phyloP scores from a whole-genome alignment of 1,140 invertebrate species.

The Neodiprion fabricii region DNA sequence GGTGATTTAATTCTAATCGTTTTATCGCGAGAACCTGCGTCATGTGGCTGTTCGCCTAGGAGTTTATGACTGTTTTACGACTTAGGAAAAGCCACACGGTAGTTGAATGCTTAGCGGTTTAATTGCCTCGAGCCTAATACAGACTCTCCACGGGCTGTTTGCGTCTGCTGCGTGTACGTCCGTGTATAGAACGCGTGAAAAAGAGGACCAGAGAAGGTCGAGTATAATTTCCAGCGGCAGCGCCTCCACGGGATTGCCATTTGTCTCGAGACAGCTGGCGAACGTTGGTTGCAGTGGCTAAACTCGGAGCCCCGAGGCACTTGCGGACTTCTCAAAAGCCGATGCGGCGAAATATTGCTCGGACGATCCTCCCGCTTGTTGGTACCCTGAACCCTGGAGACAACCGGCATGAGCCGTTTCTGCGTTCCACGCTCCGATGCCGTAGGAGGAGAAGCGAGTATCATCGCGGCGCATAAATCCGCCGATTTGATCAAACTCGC shows the following conservation, averaged over 20 bases:
- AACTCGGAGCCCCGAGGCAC: conserved; percentile 26
- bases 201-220: conserved; percentile 17
- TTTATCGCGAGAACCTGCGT: not conserved
- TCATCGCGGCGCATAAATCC: conserved; percentile 5
- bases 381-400: not conserved
- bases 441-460: conserved; percentile 29
- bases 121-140: conserved; percentile 20
- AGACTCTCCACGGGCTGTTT: too few relatives aligned
- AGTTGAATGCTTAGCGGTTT: not conserved
- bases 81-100: not conserved
- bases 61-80: conserved; percentile 4
- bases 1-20: not conserved
- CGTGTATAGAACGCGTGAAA: not conserved
- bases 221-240: conserved; percentile 39
- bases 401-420: conserved; percentile 15
- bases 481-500: too few relatives aligned
- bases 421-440: conserved; percentile 17
- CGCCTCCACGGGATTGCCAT: conserved; percentile 34
- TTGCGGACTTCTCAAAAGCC: not conserved
- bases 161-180: not conserved
- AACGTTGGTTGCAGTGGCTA: conserved; percentile 10
- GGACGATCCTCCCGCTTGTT: not conserved
- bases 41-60: not conserved
- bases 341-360: not conserved
- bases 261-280: conserved; percentile 31